These are phyloP conservation scores for Holotrichia oblita DNA, from an alignment of 1,140 invertebrate species.

Conservation along the genomic window DNA sequence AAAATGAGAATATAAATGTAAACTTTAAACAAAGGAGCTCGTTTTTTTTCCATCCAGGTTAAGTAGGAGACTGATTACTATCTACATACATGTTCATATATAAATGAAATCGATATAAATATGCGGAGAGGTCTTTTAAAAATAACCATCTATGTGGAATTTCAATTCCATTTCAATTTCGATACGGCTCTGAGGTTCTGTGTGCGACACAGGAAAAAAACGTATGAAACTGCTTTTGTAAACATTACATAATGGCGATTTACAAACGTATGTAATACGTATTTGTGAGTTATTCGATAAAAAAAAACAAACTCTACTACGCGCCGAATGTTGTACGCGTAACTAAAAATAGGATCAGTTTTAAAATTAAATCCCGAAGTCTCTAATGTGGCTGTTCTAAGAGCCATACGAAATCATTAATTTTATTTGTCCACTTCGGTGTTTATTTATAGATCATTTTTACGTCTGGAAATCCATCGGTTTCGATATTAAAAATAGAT, in stretches of 20 bases:
- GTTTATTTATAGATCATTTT: constrained; percentile 4
- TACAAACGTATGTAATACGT: neutral
- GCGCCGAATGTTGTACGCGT: neutral
- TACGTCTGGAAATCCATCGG: constrained; percentile 10
- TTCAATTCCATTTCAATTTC: constrained; percentile 1
- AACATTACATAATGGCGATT: constrained; percentile 4
- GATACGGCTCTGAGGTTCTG: neutral
- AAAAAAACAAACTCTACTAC: constrained; percentile 1
- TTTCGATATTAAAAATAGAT: constrained; percentile 12
- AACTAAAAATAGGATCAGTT: neutral
- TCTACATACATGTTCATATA: neutral
- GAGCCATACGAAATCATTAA: constrained; percentile 17
- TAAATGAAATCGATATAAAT: neutral
- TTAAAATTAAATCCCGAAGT: constrained; percentile 8
- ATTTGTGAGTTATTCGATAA: constrained; percentile 14
- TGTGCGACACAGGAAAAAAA: neutral
- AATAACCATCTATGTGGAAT: neutral
- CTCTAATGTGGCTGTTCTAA: neutral
- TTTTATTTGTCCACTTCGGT: constrained; percentile 16
- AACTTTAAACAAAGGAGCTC: neutral
- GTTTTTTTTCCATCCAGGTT: neutral
- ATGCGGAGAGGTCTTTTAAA: neutral
- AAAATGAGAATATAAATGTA: neutral
- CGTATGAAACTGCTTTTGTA: neutral
- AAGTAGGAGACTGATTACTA: neutral